These are phyloP conservation scores for Anas georgica DNA, from an alignment of 2,797 vertebrate genomes.

Conservation along the genomic window DNA sequence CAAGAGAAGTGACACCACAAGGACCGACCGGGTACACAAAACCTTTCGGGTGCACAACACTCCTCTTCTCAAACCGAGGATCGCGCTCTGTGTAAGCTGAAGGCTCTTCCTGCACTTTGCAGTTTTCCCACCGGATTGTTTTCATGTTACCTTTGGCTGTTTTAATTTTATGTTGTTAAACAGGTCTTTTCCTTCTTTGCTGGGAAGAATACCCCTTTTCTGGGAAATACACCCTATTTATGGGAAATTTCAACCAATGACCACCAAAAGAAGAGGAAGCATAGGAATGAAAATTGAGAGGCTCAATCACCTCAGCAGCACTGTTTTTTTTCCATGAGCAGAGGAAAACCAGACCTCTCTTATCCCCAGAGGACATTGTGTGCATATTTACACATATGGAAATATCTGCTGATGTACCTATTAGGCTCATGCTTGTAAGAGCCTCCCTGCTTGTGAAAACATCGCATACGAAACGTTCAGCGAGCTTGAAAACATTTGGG, in stretches of 20 bases:
- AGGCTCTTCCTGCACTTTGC: neutral
- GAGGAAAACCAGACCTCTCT: neutral
- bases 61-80: neutral
- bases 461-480: neutral
- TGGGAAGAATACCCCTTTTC: neutral
- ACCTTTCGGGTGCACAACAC: neutral
- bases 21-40: neutral
- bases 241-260: neutral
- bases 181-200: neutral
- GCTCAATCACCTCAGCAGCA: neutral
- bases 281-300: neutral
- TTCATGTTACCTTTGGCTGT: neutral
- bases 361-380: neutral
- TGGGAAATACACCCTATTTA: neutral
- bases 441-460: neutral
- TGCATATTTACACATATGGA: neutral
- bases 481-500: neutral
- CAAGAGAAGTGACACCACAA: neutral
- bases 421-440: neutral
- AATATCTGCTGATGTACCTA: neutral
- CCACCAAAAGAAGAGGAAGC: neutral
- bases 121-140: neutral
- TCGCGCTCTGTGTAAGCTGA: neutral
- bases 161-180: neutral
- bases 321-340: neutral